Base-by-base conservation (phyloP, 2,888 invertebrate species). In the Oscheius sp. region DNA sequence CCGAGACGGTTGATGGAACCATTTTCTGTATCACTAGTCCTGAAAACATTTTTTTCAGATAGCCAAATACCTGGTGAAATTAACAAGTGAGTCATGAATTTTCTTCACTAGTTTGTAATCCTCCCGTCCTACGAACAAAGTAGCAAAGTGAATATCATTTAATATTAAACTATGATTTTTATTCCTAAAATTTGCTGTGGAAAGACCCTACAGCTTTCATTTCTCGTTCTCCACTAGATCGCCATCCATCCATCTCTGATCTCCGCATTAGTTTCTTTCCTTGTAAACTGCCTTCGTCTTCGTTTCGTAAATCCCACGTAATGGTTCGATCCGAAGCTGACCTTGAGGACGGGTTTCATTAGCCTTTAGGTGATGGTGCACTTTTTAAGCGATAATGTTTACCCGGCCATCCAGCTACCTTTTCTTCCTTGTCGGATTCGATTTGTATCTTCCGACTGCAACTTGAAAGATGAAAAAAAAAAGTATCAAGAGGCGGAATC, bases 151-250 rank as follows among this genome's bases (percentile, higher is more conserved):
- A 41, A 72, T 73, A 80, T 89, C 89, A 78, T 89, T 89, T 80
- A 89, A 89, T 1, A 86, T 83, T 51, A 88, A 80, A 56, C 88
- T 80, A 77, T 89, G 89, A 71, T 88, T 88, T 61, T n/a, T n/a
- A n/a, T n/a, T n/a, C n/a, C n/a, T n/a, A n/a, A n/a, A n/a, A n/a
- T n/a, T n/a, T n/a, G n/a, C n/a, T n/a, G n/a, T n/a, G n/a, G n/a
- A n/a, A n/a, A n/a, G n/a, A n/a, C n/a, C n/a, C n/a, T n/a, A n/a
- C n/a, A n/a, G n/a, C n/a, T n/a, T n/a, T n/a, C n/a, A n/a, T n/a
- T n/a, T n/a, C n/a, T n/a, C n/a, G n/a, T n/a, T n/a, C n/a, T n/a
- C n/a, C n/a, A n/a, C n/a, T n/a, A n/a, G n/a, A n/a, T n/a, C n/a
- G n/a, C n/a, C n/a, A n/a, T n/a, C n/a, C n/a, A n/a, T n/a, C n/a